Conservation (phyloP, 1,140 invertebrate species). For the Hirudo medicinalis region DNA sequence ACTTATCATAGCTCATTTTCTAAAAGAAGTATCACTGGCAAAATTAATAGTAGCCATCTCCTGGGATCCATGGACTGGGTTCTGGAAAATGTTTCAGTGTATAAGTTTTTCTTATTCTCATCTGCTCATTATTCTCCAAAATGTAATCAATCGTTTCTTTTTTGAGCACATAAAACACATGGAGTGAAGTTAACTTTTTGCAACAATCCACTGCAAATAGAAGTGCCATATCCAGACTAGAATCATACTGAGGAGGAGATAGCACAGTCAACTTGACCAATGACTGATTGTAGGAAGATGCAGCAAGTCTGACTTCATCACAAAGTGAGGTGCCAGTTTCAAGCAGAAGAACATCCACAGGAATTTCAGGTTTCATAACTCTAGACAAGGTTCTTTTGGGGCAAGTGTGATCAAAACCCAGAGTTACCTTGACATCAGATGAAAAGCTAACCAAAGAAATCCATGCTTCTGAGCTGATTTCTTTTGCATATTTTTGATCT, state of each 20-base stretch:
- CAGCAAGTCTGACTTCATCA: slow-evolving; percentile 29
- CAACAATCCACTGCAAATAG: slow-evolving; percentile 27
- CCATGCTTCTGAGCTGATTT: slow-evolving; percentile 29
- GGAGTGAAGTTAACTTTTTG: slow-evolving; percentile 24
- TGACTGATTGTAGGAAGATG: slow-evolving; percentile 28
- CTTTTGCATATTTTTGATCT: slow-evolving; percentile 29
- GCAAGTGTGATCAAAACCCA: slow-evolving; percentile 34
- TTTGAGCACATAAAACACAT: slow-evolving; percentile 32
- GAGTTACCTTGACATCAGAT: slow-evolving; percentile 29
- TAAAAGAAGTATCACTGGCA: too few species aligned
- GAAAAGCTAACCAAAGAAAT: slow-evolving; percentile 22
- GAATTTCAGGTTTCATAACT: slow-evolving; percentile 33
- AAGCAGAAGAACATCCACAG: slow-evolving; percentile 29
- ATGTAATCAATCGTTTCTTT: slow-evolving; percentile 28
- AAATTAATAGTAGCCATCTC: slow-evolving; percentile 13
- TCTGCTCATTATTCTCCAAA: slow-evolving; percentile 25
- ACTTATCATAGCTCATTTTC: too few species aligned
- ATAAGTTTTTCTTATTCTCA: slow-evolving; percentile 28
- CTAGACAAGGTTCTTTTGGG: slow-evolving; percentile 27
- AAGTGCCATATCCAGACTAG: slow-evolving; percentile 26
- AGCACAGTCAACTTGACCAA: slow-evolving; percentile 30
- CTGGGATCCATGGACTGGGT: slow-evolving; percentile 32
- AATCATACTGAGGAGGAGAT: slow-evolving; percentile 26
- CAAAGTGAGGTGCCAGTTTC: slow-evolving; percentile 32
- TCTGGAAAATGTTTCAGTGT: slow-evolving; percentile 29